Percentiles rank a stretch among this genome's conserved stretches.
phyloP scores from a whole-genome alignment of 2,888 invertebrate genomes.

The Limnephilus auricula region DNA sequence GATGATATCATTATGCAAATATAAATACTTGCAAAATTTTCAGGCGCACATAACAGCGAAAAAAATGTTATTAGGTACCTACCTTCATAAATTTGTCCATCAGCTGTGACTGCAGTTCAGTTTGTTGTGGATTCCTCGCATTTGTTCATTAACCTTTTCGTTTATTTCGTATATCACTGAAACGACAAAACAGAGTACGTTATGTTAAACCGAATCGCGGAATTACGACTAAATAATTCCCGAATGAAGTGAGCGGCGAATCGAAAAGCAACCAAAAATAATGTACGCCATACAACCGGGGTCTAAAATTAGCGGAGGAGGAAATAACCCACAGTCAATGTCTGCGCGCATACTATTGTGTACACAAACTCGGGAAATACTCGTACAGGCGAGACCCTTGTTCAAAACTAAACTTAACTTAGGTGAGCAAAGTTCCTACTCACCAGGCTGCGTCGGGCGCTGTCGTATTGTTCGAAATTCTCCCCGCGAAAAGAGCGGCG shows the following conservation, averaged over 20 bases:
- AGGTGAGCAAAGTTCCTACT: conserved; percentile 5
- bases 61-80: conserved; percentile 6
- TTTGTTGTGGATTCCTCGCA: conserved; percentile 21
- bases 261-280: conserved; percentile 60
- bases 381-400: neutral
- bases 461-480: conserved; percentile 27
- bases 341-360: conserved; percentile 57
- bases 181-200: conserved; percentile 46
- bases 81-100: conserved; percentile 29
- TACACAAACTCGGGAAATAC: conserved; percentile 47
- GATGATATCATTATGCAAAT: conserved; percentile 40
- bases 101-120: conserved; percentile 2
- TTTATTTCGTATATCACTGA: conserved; percentile 59
- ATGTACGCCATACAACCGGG: conserved; percentile 57
- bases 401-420: conserved; percentile 31
- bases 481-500: neutral
- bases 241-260: conserved; percentile 26
- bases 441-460: conserved; percentile 60
- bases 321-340: conserved; percentile 65
- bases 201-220: neutral
- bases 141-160: conserved; percentile 45
- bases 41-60: neutral
- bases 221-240: conserved; percentile 18
- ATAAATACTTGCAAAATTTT: conserved; percentile 12
- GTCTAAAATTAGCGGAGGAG: conserved; percentile 63